Evolutionary conservation across 2,797 vertebrate genomes (phyloP).

Genomic region (Menidia menidia): DNA sequence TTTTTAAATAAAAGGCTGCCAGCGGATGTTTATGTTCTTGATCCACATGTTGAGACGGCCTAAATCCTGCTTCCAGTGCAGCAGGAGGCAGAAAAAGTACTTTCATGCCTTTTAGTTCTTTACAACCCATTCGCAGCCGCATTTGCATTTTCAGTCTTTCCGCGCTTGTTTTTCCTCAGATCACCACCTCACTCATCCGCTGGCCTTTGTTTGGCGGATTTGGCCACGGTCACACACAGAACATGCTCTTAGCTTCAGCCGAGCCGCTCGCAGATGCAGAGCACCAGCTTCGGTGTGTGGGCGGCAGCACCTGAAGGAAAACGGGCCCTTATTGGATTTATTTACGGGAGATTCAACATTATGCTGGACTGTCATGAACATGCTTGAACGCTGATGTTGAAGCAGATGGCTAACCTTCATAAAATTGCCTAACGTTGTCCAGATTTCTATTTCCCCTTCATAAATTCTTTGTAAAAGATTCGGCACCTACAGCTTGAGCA

Average conservation of each 20-base stretch:
- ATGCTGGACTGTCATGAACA: conserved; percentile 6
- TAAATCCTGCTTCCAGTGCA: conserved; percentile 15
- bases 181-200: conserved; percentile 39
- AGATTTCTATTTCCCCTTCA: background rate
- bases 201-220: conserved; percentile 25
- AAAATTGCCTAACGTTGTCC: background rate
- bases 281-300: conserved; percentile 23
- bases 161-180: conserved; percentile 29
- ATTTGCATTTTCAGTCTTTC: conserved; percentile 46
- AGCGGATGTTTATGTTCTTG: conserved; percentile 13
- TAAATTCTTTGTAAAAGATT: background rate
- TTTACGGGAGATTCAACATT: conserved; percentile 27
- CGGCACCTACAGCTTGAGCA: background rate
- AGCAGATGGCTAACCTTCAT: background rate
- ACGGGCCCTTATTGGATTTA: conserved; percentile 14
- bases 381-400: conserved; percentile 30
- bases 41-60: background rate
- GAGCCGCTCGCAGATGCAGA: conserved; percentile 34
- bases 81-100: background rate
- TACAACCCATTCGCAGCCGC: background rate
- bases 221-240: conserved; percentile 16
- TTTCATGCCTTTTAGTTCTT: conserved; percentile 21
- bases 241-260: conserved; percentile 22
- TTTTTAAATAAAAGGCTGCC: conserved; percentile 5
- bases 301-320: too few species aligned